Percentiles rank a stretch among this genome's conserved stretches.
These are phyloP conservation scores for Spongilla lacustris DNA, from an alignment of 37 sponge, comb jelly and placozoan species.

Conservation along the genomic window DNA sequence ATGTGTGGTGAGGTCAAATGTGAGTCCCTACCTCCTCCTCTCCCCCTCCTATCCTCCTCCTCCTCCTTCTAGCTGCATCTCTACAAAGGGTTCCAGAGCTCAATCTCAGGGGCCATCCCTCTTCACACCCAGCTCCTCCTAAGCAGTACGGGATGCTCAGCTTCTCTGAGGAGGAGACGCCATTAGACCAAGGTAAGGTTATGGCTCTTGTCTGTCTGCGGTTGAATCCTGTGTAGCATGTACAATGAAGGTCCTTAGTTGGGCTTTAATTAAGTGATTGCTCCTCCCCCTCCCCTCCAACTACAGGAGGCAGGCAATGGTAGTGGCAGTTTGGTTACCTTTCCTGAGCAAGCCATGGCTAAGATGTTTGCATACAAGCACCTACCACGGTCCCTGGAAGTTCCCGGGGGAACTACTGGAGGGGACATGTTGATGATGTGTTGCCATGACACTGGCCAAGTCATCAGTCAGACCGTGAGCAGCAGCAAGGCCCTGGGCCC, in stretches of 20 bases:
- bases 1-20: not conserved
- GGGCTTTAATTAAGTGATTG: not conserved
- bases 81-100: slow-evolving; percentile 73
- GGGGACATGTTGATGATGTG: not conserved
- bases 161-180: slow-evolving; percentile 22
- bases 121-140: slow-evolving; percentile 66
- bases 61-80: slow-evolving; percentile 49
- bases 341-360: slow-evolving; percentile 73
- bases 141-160: slow-evolving; percentile 33
- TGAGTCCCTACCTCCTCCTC: not conserved
- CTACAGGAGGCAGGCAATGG: not conserved
- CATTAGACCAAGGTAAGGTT: not conserved
- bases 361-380: slow-evolving; percentile 62
- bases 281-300: not conserved
- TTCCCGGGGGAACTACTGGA: not conserved
- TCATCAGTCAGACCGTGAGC: not conserved
- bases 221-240: not conserved
- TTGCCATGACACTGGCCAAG: not conserved
- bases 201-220: too few relatives aligned
- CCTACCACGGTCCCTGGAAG: slow-evolving; percentile 56
- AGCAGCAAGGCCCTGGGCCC: not conserved
- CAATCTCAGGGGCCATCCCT: slow-evolving; percentile 80
- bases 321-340: not conserved
- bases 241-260: not conserved
- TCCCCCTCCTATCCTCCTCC: not conserved